Conservation (phyloP, 1,140 invertebrate genomes). For the Panagrolaimus sp. region DNA sequence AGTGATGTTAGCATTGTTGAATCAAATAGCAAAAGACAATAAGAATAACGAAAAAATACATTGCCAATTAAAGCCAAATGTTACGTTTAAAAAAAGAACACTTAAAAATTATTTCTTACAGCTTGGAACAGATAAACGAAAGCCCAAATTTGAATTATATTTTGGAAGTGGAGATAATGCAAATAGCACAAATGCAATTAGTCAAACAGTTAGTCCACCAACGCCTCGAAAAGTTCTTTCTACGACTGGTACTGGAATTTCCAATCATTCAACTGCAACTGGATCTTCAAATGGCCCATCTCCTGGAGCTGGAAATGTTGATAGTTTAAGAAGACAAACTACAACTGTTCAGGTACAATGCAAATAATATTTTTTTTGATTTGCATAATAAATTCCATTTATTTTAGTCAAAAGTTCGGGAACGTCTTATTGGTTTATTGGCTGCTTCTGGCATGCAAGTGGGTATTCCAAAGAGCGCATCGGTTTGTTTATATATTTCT, state of each 20-base stretch:
- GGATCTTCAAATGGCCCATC: conserved; percentile 9
- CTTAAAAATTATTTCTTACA: neutral
- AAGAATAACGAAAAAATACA: neutral
- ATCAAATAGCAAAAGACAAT: conserved; percentile 2
- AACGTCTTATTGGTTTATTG: conserved; percentile 85
- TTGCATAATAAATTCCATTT: neutral
- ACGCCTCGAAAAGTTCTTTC: conserved; percentile 15
- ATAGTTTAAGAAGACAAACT: conserved; percentile 20
- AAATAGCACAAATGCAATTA: too few species aligned
- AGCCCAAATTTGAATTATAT: conserved; percentile 29
- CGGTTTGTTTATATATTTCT: conserved; percentile 65
- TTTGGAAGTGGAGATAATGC: conserved; percentile 19
- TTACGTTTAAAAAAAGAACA: neutral
- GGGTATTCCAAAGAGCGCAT: conserved; percentile 85
- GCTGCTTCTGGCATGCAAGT: conserved; percentile 92
- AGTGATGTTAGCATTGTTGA: neutral
- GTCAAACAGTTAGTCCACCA: conserved; percentile 17
- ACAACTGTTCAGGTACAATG: conserved; percentile 20
- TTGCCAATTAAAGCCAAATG: neutral
- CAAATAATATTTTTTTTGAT: neutral
- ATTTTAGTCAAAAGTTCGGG: conserved; percentile 67
- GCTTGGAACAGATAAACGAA: conserved; percentile 20
- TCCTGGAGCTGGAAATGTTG: conserved; percentile 18
- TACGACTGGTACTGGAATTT: neutral
- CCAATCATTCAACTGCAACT: conserved; percentile 5